Conservation (phyloP, 2,113 vertebrate species). For the Piprites chloris region DNA sequence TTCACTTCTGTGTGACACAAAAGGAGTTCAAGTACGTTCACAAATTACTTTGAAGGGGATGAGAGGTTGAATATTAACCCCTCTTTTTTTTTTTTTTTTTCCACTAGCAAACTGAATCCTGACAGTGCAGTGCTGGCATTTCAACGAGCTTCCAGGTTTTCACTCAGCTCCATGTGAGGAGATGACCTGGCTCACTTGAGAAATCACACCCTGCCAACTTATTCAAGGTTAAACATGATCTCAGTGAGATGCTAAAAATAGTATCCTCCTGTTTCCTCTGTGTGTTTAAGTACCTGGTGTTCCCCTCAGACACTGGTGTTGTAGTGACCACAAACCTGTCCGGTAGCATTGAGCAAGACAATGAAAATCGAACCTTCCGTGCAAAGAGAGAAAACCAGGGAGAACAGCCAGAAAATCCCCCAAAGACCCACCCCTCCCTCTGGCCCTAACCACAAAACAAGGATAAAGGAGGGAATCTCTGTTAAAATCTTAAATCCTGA, state of each 20-base stretch:
- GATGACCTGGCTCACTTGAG: background rate
- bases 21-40: background rate
- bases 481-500: background rate
- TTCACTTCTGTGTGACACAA: background rate
- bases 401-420: background rate
- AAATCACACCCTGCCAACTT: background rate
- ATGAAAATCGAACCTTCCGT: background rate
- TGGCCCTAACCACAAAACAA: background rate
- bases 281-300: background rate
- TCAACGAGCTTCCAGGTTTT: background rate
- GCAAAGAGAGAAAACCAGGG: background rate
- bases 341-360: background rate
- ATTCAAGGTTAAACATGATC: background rate
- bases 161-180: background rate
- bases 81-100: background rate
- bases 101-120: background rate
- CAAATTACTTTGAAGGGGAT: background rate
- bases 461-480: background rate
- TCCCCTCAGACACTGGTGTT: background rate
- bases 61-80: conserved; percentile 26
- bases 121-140: background rate
- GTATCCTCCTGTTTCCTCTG: background rate
- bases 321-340: background rate
- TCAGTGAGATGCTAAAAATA: conserved; percentile 17
- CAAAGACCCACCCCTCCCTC: background rate